Conservation (phyloP, 2,113 vertebrate genomes). For the Genyomyrus donnyi region DNA sequence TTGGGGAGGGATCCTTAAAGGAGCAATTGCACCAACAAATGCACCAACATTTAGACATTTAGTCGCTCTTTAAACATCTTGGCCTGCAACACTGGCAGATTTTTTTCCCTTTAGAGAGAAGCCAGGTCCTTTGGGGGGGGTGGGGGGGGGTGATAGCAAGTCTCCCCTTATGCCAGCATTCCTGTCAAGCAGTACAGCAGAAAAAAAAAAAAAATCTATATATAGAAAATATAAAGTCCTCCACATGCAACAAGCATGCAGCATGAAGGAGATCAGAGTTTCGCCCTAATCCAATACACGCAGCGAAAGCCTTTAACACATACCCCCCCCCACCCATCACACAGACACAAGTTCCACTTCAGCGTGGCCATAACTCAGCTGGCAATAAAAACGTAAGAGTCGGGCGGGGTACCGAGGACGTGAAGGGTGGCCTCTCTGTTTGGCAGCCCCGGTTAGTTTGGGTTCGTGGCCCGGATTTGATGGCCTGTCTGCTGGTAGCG, state of each 20-base stretch:
- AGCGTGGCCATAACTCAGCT: neutral
- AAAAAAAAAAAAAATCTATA: neutral
- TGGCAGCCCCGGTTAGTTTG: neutral
- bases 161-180: neutral
- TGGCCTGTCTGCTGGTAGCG: neutral
- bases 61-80: neutral
- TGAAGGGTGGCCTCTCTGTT: neutral
- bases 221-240: neutral
- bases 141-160: neutral
- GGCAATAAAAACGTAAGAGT: neutral
- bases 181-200: neutral
- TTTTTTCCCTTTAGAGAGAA: neutral
- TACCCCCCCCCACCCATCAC: neutral
- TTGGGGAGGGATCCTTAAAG: neutral
- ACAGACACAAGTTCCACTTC: neutral
- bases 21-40: neutral
- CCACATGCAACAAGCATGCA: neutral
- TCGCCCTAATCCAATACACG: neutral
- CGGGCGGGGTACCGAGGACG: neutral
- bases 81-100: neutral
- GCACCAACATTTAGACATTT: neutral
- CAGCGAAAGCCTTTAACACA: neutral
- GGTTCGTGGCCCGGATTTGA: neutral
- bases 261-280: neutral
- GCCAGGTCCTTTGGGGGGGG: neutral